Base-by-base conservation (phyloP, 2,797 vertebrate genomes). In the Melanotaenia pygmaea region DNA sequence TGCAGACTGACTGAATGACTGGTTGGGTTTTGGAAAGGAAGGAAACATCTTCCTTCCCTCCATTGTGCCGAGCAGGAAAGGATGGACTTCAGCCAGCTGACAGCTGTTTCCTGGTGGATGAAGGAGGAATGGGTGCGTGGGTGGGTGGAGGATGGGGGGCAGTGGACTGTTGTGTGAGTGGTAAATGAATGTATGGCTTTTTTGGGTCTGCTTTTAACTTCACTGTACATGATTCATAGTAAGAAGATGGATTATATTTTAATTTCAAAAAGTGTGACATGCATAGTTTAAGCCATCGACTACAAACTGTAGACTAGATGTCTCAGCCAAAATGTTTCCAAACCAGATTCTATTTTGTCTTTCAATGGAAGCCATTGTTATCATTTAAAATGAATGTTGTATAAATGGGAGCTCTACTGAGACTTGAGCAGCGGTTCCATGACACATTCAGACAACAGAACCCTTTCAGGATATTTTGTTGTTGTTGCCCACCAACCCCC, bases 41-140 rank as follows among this genome's bases (percentile, higher is more conserved):
- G 95, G 95, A 96, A 96, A 87, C 92, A 86, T 95, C 93, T 94
- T 94, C 86, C 95, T 98, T 97, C 97, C 97, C 93, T 94, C 92
- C 92, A 97, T 98, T 98, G 97, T 98, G 90, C 18, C 56, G 87
- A 89, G 75, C 92, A 94, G 95, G 96, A 96, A 96, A 94, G 93
- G 95, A 95, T 93, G 94, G 95, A 90, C 89, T 89, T 85, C 71
- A 88, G 92, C 94, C 94, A 95, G 92, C 93, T n/a, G 86, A 93
- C 94, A 93, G 88, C 91, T 10, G 71, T 94, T 97, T 97, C 96
- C 96, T 96, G 85, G 80, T 87, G 85, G 79, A 86, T 89, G 88
- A 72, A 80, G 87, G 84, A 88, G 88, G 83, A 83, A 83, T 84
- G 83, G 85, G 64, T 83, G 86, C 50, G 82, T 84, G 85, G 79